Evolutionary conservation across 1,140 invertebrate genomes (phyloP).

Genomic region (Lepidurus couesii): DNA sequence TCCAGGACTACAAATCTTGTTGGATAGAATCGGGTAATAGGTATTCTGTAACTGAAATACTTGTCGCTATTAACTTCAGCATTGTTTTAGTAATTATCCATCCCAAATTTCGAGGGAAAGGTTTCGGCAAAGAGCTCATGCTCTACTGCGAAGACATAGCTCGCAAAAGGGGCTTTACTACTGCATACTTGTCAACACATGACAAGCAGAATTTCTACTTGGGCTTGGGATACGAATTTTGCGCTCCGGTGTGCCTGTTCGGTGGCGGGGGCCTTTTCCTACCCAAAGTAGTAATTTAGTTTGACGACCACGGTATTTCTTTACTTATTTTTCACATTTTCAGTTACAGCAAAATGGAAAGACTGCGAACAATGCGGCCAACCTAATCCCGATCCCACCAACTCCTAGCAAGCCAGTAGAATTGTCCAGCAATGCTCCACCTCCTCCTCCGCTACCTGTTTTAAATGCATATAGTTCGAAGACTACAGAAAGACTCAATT

Average conservation of each 20-base stretch:
- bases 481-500: neutral
- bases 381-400: neutral
- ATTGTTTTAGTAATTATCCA: constrained; percentile 30
- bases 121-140: constrained; percentile 34
- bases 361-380: too few species aligned
- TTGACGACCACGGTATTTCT: neutral
- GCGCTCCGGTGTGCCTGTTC: constrained; percentile 30
- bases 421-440: neutral
- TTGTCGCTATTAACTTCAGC: neutral
- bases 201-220: constrained; percentile 34
- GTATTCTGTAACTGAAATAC: neutral
- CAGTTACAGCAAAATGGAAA: too few species aligned
- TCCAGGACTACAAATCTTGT: neutral
- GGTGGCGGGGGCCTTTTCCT: neutral
- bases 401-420: neutral
- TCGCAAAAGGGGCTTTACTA: constrained; percentile 7
- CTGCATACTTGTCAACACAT: constrained; percentile 31
- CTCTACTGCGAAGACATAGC: constrained; percentile 29
- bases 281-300: neutral
- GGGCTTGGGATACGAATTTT: constrained; percentile 31
- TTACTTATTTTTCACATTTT: too few species aligned
- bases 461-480: neutral
- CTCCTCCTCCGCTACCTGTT: neutral
- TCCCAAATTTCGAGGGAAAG: constrained; percentile 30
- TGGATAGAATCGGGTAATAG: constrained; percentile 31